Base-by-base conservation (phyloP, 1,140 invertebrate genomes). In the Cydia pomonella region DNA sequence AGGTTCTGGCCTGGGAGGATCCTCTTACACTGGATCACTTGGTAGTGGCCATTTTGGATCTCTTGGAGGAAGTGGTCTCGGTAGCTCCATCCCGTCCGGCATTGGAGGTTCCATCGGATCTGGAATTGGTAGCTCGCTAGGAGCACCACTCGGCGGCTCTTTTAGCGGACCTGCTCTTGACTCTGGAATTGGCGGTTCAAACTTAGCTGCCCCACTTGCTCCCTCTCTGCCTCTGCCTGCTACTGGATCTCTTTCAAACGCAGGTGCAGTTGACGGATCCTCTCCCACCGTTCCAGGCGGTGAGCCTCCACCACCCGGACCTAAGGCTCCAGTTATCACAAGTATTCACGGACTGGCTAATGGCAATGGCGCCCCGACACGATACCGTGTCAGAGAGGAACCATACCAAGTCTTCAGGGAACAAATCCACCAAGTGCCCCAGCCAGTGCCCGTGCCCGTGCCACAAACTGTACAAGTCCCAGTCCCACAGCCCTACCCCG, bases 401-500 rank as follows among this genome's bases (percentile, higher is more conserved):
- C 80, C 84, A 7, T 92, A 88, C 81, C 85, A 91, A 73, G 90
- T 92, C 1, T 75, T 84, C 73, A 83, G 85, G 73, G 87, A 92
- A 72, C 86, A 91, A 3, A 91, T 87, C 16, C 89, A 91, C 78
- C 83, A 82, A 76, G 85, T 93, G 6, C 88, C 91, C 12, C 85
- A 92, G 75, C 92, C 92, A 1, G 84, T 87, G 0, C 90, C 91
- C 0, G 88, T 91, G 5, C 88, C 87, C 41, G 87, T 92, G 3
- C 90, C 90, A 5, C 89, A 92, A 25, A 84, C 84, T 13, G 89
- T 92, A 7, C 80, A 86, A 25, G 83, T 93, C 0, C 92, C 91
- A 18, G 88, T 93, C 0, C 90, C 92, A 0, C 92, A 93, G 63
- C 93, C 92, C 9, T 93, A 93, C 83, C 91, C 92, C 5, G 90